Conservation (phyloP, 2,888 invertebrate species). For the Petrophora chlorosata region DNA sequence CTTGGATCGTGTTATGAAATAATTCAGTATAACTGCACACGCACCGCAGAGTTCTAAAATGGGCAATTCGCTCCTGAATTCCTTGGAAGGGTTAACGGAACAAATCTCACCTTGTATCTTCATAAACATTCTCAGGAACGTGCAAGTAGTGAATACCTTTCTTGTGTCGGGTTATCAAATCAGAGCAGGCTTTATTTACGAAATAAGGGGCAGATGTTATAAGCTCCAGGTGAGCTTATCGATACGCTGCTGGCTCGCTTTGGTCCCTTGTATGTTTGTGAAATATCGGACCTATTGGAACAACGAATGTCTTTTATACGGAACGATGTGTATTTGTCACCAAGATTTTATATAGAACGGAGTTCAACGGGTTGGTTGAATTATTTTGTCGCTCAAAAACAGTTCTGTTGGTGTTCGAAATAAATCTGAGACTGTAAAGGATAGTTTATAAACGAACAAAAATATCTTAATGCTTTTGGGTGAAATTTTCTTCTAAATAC, state of each 20-base stretch:
- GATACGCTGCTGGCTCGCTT: slow-evolving; percentile 14
- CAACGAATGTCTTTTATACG: slow-evolving; percentile 16
- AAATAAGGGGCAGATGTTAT: slow-evolving; percentile 35
- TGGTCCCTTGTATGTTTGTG: slow-evolving; percentile 13
- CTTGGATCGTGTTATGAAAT: background rate
- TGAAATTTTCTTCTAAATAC: too few species aligned
- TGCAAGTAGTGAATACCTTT: slow-evolving; percentile 16
- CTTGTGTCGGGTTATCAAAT: slow-evolving; percentile 31
- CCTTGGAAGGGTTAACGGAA: slow-evolving; percentile 14
- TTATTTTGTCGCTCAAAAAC: too few species aligned
- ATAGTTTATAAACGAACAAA: too few species aligned
- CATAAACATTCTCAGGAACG: slow-evolving; percentile 19
- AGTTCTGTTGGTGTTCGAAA: too few species aligned
- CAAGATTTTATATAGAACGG: background rate
- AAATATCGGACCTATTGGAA: slow-evolving; percentile 20
- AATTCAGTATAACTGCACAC: background rate
- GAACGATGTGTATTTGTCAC: slow-evolving; percentile 5
- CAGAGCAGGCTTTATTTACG: slow-evolving; percentile 31
- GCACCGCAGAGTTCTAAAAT: slow-evolving; percentile 1
- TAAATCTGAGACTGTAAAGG: too few species aligned
- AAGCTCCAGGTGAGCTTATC: slow-evolving; percentile 35
- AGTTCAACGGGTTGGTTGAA: too few species aligned
- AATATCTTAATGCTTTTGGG: too few species aligned
- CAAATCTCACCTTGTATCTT: slow-evolving; percentile 19
- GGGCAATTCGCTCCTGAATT: slow-evolving; percentile 4